Evolutionary conservation across 2,797 vertebrate genomes (phyloP).

Genomic region (Pangasius macronema): DNA sequence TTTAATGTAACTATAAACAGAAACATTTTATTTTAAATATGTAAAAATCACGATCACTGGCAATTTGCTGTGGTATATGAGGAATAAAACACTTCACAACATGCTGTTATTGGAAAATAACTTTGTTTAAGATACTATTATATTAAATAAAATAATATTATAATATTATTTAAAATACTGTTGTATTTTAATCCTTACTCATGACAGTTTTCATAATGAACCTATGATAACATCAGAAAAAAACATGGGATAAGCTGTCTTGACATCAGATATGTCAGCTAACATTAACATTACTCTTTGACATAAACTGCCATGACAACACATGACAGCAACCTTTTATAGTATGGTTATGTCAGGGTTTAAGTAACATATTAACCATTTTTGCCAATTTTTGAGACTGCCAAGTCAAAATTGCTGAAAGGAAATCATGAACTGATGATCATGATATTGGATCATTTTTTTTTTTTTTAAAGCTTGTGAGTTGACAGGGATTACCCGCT

Average conservation of each 20-base stretch:
- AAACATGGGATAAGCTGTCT: neutral
- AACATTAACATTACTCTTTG: neutral
- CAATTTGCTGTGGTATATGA: neutral
- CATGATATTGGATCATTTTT: neutral
- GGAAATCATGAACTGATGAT: neutral
- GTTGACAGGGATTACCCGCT: conserved; percentile 62
- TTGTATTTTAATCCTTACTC: neutral
- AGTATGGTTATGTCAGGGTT: neutral
- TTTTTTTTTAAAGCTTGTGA: neutral
- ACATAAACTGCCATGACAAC: neutral
- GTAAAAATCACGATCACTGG: no score
- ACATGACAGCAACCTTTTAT: neutral
- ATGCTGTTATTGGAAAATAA: neutral
- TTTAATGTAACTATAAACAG: neutral
- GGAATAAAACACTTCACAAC: neutral
- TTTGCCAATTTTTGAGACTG: neutral
- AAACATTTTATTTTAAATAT: no score
- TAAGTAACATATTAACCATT: no score
- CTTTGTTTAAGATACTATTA: no score
- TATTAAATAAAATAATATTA: no score
- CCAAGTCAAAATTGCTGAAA: neutral
- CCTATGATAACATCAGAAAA: neutral
- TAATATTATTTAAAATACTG: no score
- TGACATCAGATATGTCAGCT: neutral
- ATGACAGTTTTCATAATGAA: neutral